These are phyloP conservation scores for Dendropsophus ebraccatus DNA, from an alignment of 2,113 vertebrate genomes.

Conservation along the genomic window DNA sequence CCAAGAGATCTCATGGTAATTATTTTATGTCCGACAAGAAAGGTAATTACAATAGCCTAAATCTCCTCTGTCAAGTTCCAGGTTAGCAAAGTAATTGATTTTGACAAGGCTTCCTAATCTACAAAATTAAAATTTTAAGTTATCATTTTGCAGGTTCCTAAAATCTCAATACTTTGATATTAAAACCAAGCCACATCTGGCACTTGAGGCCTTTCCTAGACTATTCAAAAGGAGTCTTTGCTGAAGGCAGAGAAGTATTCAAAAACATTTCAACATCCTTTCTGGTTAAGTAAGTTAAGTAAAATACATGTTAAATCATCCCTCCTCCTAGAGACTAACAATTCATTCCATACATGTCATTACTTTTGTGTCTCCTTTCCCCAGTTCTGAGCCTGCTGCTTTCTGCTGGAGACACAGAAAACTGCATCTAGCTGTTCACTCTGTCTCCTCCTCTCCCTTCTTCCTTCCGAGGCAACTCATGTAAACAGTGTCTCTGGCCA, in stretches of 20 bases:
- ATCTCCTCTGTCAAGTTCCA: constrained; percentile 16
- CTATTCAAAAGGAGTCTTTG: background rate
- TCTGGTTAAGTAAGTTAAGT: background rate
- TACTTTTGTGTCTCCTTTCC: too few species aligned
- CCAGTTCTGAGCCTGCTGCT: too few species aligned
- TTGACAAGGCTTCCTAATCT: constrained; percentile 34
- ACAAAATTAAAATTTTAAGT: constrained; percentile 40
- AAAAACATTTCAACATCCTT: too few species aligned
- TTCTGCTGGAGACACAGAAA: too few species aligned
- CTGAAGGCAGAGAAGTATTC: background rate
- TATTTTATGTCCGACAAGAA: constrained; percentile 31
- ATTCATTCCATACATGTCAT: too few species aligned
- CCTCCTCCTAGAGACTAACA: too few species aligned
- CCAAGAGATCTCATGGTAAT: background rate
- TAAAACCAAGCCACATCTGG: too few species aligned
- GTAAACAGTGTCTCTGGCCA: too few species aligned
- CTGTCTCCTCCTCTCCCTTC: too few species aligned
- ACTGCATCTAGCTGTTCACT: too few species aligned
- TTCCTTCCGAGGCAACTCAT: too few species aligned
- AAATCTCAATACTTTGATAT: background rate
- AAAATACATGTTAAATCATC: too few species aligned
- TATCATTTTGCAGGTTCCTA: background rate
- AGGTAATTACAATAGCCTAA: constrained; percentile 39
- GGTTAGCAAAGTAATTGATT: constrained; percentile 29
- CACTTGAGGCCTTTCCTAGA: background rate